Evolutionary conservation across 2,797 vertebrate species (phyloP).

Genomic region (Taeniopygia guttata): DNA sequence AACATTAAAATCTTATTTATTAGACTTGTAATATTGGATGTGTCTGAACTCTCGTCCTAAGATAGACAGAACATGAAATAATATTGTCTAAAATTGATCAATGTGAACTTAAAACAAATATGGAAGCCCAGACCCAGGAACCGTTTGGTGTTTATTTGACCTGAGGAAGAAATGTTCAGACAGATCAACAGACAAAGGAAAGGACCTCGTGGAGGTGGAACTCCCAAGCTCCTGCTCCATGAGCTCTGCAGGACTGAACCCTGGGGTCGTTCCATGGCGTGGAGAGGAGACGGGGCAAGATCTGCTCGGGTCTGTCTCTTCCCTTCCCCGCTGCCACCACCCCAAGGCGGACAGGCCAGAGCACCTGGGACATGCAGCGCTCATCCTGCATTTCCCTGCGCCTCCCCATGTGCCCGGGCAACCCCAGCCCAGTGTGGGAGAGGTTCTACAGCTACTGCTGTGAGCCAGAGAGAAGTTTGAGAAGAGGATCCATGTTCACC

Average conservation of each 20-base stretch:
- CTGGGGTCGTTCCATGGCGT: neutral
- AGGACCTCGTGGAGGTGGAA: neutral
- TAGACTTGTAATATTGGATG: too few relatives aligned
- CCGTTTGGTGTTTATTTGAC: neutral
- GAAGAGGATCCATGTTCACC: neutral
- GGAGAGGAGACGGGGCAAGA: neutral
- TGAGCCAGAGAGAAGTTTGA: neutral
- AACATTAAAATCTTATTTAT: neutral
- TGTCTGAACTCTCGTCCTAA: rapidly evolving
- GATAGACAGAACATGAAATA: too few relatives aligned
- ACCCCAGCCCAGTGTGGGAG: too few relatives aligned
- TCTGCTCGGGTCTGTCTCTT: neutral
- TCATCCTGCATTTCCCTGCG: neutral
- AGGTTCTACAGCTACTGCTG: neutral
- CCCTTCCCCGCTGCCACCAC: neutral
- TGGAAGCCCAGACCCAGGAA: too few relatives aligned
- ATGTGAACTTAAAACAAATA: too few relatives aligned
- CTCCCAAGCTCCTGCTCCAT: neutral
- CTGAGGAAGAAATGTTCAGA: too few relatives aligned
- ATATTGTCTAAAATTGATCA: too few relatives aligned
- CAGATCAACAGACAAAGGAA: neutral
- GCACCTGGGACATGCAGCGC: neutral
- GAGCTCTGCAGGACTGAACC: too few relatives aligned
- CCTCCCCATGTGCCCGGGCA: rapidly evolving
- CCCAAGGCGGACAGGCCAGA: neutral